Base-by-base conservation (phyloP, 2,888 invertebrate species). In the Thecophora atra region DNA sequence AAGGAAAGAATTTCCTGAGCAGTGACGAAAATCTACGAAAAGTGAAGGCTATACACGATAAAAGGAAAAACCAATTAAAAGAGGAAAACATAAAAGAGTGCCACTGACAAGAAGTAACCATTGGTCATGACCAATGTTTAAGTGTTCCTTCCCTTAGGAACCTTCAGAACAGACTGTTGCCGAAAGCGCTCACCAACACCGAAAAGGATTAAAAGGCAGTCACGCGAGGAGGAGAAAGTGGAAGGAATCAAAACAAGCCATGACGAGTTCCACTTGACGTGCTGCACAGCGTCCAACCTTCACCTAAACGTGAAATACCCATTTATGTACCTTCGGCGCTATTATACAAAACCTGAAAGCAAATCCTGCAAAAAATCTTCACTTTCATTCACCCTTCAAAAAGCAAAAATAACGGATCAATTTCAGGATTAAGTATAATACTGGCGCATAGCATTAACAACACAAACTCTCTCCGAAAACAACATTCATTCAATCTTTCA, bases 61-160 rank as follows among this genome's bases (percentile, higher is more conserved):
- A n/a, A n/a, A n/a, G n/a, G n/a, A n/a, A 64, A 3, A 21, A 17
- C 44, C 0, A 15, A 47, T 3, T n/a, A 26, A n/a, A 11, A 13
- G 17, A 30, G 17, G 47, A 47, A 17, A 5, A 17, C 30, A 47
- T 63, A 42, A 19, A n/a, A n/a, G 37, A 54, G 42, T 0, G 56
- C 2, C 1, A 58, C 42, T 56, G 67, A n/a, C 54, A 68, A 15
- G 21, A 37, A 30, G 26, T 17, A 58, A 68, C 67, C 67, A 68
- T 68, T 68, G 67, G 67, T 68, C 67, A 68, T 68, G 67, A 56
- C 67, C 42, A n/a, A n/a, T n/a, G 67, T 56, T 56, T 68, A 68
- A 58, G 67, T n/a, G 47, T 56, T 30, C 51, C 19, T 30, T 28
- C 67, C 67, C 56, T 68, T 56, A 68, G 67, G 67, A 56, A 68